Evolutionary conservation across 30 jellyfish, hydroid and myxozoan genomes (phyloP), one percentile per base, ranked within the genome.

Genomic region (Hydractinia symbiolongicarpus): DNA sequence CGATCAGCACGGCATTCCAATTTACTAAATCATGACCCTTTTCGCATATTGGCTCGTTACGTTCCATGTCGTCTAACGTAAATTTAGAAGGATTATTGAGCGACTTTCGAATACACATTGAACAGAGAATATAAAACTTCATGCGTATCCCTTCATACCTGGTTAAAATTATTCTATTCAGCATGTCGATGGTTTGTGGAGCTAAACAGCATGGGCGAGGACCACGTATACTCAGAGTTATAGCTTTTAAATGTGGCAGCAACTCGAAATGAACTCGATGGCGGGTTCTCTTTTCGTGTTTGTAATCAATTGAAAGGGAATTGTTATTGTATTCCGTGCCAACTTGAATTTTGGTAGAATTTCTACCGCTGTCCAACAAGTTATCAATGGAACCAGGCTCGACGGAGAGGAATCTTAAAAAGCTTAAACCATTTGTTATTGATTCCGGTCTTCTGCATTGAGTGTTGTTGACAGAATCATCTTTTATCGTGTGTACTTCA

Each of bases 131-230:
- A 52, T 19, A 79, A 52, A 61, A 79, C 9, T 67, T 30, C 15
- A 51, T 61, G 20, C 16, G 50, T 9, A 67, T 5, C 17, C 69
- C 54, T 61, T 79, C 69, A 67, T 61, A 79, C 55, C 84, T n/a
- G 15, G 87, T 79, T 64, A 79, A 66, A 16, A 70, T 84, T 5
- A 79, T 61, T 14, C 87, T 84, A 69, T 79, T 79, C 20, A 79
- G 40, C 16, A 79, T 10, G 61, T 79, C 83, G 11, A 79, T 50
- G 9, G 87, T 79, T 79, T 79, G 84, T 15, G 87, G 87, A 15
- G 87, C 84, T 79, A 79, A 79, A 61, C 87, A 79, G 69, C 87
- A 79, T 9, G 87, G 87, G 14, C 61, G 55, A 53, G 86, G 84
- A 10, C 87, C 87, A 19, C 87, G 87, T 62, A 79, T 79, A 67